Evolutionary conservation across 2,888 invertebrate species (phyloP).

Genomic region (Stenurella melanura): DNA sequence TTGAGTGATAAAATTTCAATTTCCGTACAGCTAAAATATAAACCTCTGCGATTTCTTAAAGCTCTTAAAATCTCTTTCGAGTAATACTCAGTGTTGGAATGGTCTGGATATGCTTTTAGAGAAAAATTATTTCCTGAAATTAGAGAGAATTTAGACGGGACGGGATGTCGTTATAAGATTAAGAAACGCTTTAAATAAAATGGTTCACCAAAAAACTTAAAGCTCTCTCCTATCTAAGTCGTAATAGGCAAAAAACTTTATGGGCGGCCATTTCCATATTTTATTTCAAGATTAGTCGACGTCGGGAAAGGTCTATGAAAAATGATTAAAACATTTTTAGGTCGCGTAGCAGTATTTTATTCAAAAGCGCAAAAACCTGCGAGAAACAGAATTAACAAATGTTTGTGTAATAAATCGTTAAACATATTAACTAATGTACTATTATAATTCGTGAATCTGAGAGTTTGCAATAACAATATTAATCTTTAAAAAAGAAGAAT

Average conservation of each 20-base stretch:
- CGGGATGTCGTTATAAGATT: constrained; percentile 1
- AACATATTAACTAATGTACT: no score
- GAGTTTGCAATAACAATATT: no score
- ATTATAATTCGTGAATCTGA: no score
- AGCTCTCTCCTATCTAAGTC: neutral
- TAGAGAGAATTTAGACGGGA: constrained; percentile 2
- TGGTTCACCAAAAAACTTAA: neutral
- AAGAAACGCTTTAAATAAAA: neutral
- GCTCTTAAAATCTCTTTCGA: neutral
- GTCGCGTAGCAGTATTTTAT: neutral
- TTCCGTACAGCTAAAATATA: neutral
- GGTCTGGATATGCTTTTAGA: neutral
- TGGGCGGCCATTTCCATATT: neutral
- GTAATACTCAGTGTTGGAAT: neutral
- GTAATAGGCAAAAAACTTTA: neutral
- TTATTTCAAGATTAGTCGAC: neutral
- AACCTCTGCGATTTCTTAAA: neutral
- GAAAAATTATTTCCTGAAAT: neutral
- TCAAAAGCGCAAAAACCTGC: neutral
- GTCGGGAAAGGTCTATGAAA: neutral
- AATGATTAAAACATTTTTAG: neutral
- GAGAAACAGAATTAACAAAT: no score
- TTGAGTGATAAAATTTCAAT: neutral
- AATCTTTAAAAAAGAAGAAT: no score
- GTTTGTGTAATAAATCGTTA: no score